Evolutionary conservation across 2,113 vertebrate genomes (phyloP).

Genomic region (Saguinus imperator): DNA sequence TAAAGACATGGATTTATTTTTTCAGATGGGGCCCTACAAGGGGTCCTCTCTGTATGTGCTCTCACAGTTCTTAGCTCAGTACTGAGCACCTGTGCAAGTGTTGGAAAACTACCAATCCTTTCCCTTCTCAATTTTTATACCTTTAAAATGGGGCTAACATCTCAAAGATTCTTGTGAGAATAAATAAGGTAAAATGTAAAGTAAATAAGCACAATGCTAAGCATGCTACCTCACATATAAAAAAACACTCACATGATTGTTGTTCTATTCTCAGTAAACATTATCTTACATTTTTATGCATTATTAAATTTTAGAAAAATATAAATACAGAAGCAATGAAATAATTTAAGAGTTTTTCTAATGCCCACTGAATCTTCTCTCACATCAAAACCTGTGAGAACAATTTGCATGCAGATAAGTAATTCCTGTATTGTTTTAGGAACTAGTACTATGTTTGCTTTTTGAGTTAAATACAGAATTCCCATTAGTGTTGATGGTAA

Average conservation of each 20-base stretch:
- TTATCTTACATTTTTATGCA: not conserved
- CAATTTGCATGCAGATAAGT: not conserved
- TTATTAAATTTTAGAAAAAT: constrained; percentile 8
- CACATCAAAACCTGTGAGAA: not conserved
- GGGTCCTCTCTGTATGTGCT: not conserved
- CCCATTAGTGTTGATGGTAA: not conserved
- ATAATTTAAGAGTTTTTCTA: not conserved
- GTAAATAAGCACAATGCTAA: not conserved
- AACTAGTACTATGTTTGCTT: not conserved
- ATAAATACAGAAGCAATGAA: not conserved
- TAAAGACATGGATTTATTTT: not conserved
- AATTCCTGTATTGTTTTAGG: not conserved
- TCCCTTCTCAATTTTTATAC: not conserved
- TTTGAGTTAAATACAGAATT: not conserved
- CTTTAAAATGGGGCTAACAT: not conserved
- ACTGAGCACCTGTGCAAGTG: not conserved
- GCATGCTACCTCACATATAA: not conserved
- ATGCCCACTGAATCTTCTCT: not conserved
- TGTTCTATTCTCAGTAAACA: not conserved
- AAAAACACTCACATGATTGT: not conserved
- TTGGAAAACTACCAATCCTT: not conserved
- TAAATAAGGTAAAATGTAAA: not conserved
- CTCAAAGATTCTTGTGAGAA: not conserved
- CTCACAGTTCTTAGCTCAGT: not conserved
- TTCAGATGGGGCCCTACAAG: not conserved